A percentile compares a stretch with the other conserved stretches of the same genome.
phyloP scores from a whole-genome alignment of 2,888 invertebrate species.

The Anorthoa munda region DNA sequence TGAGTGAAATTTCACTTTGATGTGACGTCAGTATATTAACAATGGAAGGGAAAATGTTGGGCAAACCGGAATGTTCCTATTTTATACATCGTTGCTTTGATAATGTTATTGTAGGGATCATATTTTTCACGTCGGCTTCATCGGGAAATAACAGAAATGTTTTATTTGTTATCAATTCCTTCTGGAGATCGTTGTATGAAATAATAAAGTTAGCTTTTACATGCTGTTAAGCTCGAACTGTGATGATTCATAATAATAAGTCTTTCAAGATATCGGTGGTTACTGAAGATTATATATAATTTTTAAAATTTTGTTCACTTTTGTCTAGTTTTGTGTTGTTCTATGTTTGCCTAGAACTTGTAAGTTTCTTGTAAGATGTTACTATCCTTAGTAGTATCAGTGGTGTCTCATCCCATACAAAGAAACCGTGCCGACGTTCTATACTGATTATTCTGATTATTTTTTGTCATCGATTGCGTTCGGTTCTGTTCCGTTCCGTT shows the following conservation, averaged over 20 bases:
- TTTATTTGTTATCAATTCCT: slow-evolving; percentile 7
- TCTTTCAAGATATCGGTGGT: background rate
- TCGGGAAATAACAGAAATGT: slow-evolving; percentile 9
- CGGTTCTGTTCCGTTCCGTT: too few species aligned
- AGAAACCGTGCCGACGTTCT: too few species aligned
- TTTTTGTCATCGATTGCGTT: too few species aligned
- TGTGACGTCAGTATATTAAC: slow-evolving; percentile 45
- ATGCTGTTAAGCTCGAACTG: background rate
- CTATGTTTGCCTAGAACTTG: too few species aligned
- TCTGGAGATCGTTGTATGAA: background rate
- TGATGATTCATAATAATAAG: too few species aligned
- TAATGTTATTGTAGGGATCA: slow-evolving; percentile 28
- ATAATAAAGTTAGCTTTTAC: background rate
- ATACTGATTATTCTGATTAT: too few species aligned
- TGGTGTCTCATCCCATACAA: too few species aligned
- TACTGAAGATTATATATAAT: too few species aligned
- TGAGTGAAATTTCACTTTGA: slow-evolving; percentile 45
- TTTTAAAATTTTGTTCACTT: too few species aligned
- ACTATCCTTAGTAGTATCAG: too few species aligned
- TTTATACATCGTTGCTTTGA: slow-evolving; percentile 44
- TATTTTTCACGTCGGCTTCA: slow-evolving; percentile 18
- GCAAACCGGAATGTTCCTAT: slow-evolving; percentile 53
- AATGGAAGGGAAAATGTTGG: slow-evolving; percentile 48
- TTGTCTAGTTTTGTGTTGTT: too few species aligned
- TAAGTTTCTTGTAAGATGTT: too few species aligned